Conservation (phyloP, 1,140 invertebrate species). For the Drosophila nigromelanica region DNA sequence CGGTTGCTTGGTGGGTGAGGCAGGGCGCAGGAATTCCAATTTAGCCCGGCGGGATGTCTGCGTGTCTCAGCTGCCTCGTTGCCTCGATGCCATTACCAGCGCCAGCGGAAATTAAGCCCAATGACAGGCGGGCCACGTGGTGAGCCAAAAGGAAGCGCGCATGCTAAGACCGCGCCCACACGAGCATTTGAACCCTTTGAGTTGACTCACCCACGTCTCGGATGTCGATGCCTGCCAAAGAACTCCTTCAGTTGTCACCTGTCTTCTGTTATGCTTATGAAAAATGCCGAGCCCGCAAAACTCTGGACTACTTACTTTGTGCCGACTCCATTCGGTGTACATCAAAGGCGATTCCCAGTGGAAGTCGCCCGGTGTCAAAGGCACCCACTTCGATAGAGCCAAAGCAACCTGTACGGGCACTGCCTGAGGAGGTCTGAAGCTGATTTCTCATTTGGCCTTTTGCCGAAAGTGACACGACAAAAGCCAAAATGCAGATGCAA, state of each 20-base stretch:
- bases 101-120: conserved; percentile 76
- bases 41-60: conserved; percentile 53
- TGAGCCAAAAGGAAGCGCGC: conserved; percentile 8
- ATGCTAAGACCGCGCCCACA: conserved; percentile 47
- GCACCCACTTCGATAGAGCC: conserved; percentile 24
- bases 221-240: conserved; percentile 41
- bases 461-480: conserved; percentile 56
- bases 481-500: conserved; percentile 65
- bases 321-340: conserved; percentile 47
- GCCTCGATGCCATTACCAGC: conserved; percentile 55
- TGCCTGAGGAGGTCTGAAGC: conserved; percentile 21
- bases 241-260: conserved; percentile 53
- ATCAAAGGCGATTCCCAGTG: conserved; percentile 70
- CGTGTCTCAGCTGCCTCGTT: conserved; percentile 36
- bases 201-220: conserved; percentile 40
- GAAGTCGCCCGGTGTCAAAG: conserved; percentile 25
- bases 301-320: conserved; percentile 42
- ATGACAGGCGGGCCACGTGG: conserved; percentile 63
- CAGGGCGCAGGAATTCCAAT: conserved; percentile 67
- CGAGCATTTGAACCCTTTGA: conserved; percentile 60
- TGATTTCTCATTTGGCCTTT: conserved; percentile 45
- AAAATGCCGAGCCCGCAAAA: conserved; percentile 45
- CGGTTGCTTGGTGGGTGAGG: background rate
- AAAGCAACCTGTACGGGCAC: too few species aligned
- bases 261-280: conserved; percentile 62